Evolutionary conservation across 53 echinoderm and acorn worm species (phyloP).

Genomic region (Luidia sarsii): DNA sequence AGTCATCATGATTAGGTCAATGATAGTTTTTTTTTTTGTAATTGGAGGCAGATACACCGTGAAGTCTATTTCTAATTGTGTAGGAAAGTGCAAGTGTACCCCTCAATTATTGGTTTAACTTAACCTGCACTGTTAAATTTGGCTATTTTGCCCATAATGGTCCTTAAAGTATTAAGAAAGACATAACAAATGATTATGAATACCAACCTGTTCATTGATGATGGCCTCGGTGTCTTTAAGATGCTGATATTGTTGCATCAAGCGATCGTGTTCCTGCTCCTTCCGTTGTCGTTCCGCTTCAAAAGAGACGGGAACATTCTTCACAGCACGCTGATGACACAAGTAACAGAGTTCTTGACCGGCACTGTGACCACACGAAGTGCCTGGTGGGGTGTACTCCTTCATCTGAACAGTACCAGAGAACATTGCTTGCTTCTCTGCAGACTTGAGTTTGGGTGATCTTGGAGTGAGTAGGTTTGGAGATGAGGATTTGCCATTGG

Average conservation of each 20-base stretch:
- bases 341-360: conserved; percentile 97
- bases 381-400: conserved; percentile 29
- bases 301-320: conserved; percentile 91
- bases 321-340: conserved; percentile 91
- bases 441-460: conserved; percentile 61
- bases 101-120: too few relatives aligned
- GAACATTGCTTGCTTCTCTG: conserved; percentile 50
- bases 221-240: conserved; percentile 94
- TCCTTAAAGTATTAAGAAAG: neutral
- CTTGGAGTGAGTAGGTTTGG: conserved; percentile 28
- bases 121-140: too few relatives aligned
- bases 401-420: conserved; percentile 10
- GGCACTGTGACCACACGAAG: conserved; percentile 75
- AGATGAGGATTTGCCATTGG: conserved; percentile 52
- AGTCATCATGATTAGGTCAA: too few relatives aligned
- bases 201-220: conserved; percentile 85
- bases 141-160: too few relatives aligned
- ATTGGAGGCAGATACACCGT: too few relatives aligned
- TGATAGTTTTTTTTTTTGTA: too few relatives aligned
- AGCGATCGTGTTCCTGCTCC: conserved; percentile 92
- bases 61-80: too few relatives aligned
- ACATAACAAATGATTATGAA: neutral
- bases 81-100: too few relatives aligned
- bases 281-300: conserved; percentile 78
- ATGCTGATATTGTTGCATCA: conserved; percentile 94